Evolutionary conservation across 1,140 invertebrate species (phyloP).

Genomic region (Papilio glaucus): DNA sequence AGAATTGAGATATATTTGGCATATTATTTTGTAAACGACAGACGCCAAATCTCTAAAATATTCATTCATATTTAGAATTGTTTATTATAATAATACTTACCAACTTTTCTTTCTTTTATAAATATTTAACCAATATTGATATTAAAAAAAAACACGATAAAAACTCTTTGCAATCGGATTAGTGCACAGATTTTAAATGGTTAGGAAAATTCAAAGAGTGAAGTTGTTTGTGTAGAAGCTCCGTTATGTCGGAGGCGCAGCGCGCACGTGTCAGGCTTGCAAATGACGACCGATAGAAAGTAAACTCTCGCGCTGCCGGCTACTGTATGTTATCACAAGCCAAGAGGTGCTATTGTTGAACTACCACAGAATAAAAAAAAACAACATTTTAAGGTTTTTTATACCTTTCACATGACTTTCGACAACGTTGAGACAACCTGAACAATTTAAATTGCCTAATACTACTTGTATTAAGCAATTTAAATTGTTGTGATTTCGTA

Average conservation of each 20-base stretch:
- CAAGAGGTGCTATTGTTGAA: slow-evolving; percentile 48
- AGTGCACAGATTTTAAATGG: background rate
- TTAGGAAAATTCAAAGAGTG: background rate
- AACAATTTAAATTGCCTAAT: background rate
- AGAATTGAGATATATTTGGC: too few relatives aligned
- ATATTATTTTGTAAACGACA: too few relatives aligned
- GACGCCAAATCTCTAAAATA: too few relatives aligned
- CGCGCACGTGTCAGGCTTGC: slow-evolving; percentile 63
- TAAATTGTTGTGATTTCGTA: too few relatives aligned
- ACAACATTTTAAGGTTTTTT: slow-evolving; percentile 19
- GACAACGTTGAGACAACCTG: slow-evolving; percentile 34
- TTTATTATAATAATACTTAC: too few relatives aligned
- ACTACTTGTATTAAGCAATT: background rate
- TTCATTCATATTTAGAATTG: too few relatives aligned
- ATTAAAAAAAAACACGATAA: too few relatives aligned
- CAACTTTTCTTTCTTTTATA: too few relatives aligned
- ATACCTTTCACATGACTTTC: slow-evolving; percentile 44
- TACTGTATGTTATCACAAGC: slow-evolving; percentile 36
- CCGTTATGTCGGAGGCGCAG: slow-evolving; percentile 28
- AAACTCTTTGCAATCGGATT: background rate
- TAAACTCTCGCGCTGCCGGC: slow-evolving; percentile 56
- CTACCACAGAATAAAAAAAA: slow-evolving; percentile 34
- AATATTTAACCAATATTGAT: too few relatives aligned
- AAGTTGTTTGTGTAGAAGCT: background rate
- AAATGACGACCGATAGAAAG: slow-evolving; percentile 67